Evolutionary conservation across 1,140 invertebrate genomes (phyloP).

Genomic region (Vollenhovia emeryi): DNA sequence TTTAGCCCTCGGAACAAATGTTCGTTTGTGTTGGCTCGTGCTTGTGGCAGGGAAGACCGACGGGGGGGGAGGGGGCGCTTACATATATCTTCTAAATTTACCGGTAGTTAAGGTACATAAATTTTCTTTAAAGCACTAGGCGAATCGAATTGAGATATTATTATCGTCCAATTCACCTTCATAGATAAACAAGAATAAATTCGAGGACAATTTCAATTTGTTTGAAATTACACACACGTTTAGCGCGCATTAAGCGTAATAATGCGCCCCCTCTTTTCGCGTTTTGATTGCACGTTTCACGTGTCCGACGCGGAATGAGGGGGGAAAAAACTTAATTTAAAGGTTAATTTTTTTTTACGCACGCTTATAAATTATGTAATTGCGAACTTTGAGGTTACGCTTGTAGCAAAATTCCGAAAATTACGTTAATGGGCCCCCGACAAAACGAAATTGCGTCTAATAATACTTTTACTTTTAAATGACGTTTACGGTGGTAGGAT

Average conservation of each 20-base stretch:
- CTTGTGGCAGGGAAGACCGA: neutral
- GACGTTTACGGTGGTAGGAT: neutral
- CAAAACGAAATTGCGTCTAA: slow-evolving; percentile 43
- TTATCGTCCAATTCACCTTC: neutral
- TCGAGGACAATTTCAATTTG: neutral
- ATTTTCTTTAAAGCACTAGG: neutral
- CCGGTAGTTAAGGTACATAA: neutral
- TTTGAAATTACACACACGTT: neutral
- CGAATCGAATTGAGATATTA: slow-evolving; percentile 2
- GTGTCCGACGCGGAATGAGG: neutral
- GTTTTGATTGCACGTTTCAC: neutral
- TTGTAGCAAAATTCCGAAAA: slow-evolving; percentile 17
- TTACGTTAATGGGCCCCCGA: slow-evolving; percentile 41
- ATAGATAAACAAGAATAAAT: neutral
- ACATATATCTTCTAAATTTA: slow-evolving; percentile 31
- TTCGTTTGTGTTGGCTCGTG: slow-evolving; percentile 2
- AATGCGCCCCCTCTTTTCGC: neutral
- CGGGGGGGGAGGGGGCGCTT: neutral
- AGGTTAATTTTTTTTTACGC: neutral
- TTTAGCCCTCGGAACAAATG: slow-evolving; percentile 25
- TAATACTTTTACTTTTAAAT: slow-evolving; percentile 40
- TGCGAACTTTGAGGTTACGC: neutral
- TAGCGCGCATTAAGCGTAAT: neutral
- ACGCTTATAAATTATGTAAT: neutral
- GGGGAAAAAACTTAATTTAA: neutral